Conservation (phyloP, 2,888 invertebrate genomes). For the Idaea straminata region DNA sequence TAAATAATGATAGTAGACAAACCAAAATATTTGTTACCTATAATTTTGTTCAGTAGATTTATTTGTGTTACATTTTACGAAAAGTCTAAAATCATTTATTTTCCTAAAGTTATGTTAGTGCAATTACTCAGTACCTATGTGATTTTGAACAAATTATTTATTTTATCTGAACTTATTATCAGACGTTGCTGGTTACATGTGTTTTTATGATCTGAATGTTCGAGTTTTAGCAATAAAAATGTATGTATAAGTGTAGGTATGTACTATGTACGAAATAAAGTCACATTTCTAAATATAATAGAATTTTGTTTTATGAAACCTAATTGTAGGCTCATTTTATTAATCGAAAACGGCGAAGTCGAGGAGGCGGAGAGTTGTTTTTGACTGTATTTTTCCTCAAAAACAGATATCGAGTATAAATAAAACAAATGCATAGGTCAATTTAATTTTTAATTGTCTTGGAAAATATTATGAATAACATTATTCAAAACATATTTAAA, state of each 20-base stretch:
- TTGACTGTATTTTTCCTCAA: neutral
- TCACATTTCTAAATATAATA: conserved; percentile 4
- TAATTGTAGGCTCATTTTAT: too few species aligned
- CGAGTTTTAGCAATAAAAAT: conserved; percentile 4
- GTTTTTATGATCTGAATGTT: conserved; percentile 7
- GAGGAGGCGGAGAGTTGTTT: too few species aligned
- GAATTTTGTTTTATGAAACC: neutral
- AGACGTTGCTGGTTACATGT: neutral
- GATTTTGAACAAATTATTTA: neutral
- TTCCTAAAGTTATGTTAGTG: neutral
- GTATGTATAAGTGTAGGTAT: conserved; percentile 4
- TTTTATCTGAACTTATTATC: neutral
- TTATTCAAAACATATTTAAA: conserved; percentile 3
- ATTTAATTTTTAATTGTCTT: conserved; percentile 18
- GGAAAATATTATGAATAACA: conserved; percentile 23
- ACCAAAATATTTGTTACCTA: conserved; percentile 1
- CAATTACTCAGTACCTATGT: neutral
- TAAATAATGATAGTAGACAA: neutral
- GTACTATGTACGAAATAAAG: conserved; percentile 1
- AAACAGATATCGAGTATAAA: neutral
- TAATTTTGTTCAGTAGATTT: neutral
- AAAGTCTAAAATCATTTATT: neutral
- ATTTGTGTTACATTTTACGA: too few species aligned
- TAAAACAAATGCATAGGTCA: conserved; percentile 10
- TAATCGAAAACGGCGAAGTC: too few species aligned